Conservation (phyloP, 2,113 vertebrate species). For the Tiliqua scincoides region DNA sequence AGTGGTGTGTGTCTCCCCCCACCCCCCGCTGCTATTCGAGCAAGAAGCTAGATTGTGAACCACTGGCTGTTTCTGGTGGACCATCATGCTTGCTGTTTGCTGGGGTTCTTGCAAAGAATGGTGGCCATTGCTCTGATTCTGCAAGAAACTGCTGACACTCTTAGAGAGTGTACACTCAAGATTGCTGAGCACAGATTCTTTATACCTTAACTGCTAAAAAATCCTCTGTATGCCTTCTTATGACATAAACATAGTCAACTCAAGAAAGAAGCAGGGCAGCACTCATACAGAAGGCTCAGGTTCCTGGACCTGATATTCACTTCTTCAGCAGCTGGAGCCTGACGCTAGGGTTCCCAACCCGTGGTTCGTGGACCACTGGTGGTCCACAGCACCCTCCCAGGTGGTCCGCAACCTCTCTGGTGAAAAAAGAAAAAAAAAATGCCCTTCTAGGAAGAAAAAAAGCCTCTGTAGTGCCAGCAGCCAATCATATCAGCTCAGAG, state of each 20-base stretch:
- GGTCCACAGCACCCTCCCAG: too few relatives aligned
- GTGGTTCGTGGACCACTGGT: too few relatives aligned
- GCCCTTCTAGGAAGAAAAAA: too few relatives aligned
- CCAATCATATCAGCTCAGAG: too few relatives aligned
- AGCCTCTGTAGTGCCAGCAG: too few relatives aligned
- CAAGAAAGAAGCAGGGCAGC: background rate
- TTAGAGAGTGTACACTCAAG: too few relatives aligned
- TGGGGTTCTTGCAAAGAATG: background rate
- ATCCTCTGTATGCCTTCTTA: too few relatives aligned
- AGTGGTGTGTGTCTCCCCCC: too few relatives aligned
- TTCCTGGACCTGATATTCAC: too few relatives aligned
- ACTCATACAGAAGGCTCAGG: background rate
- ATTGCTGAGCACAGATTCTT: background rate
- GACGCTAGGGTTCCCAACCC: too few relatives aligned
- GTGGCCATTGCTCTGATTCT: background rate
- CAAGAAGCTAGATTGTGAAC: background rate
- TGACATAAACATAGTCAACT: background rate
- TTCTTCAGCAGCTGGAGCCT: background rate
- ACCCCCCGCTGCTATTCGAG: background rate
- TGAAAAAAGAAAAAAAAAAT: too few relatives aligned
- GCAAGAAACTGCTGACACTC: background rate
- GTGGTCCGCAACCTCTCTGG: too few relatives aligned
- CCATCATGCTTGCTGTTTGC: background rate
- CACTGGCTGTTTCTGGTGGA: background rate
- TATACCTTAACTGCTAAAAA: background rate